Evolutionary conservation across 1,140 invertebrate species (phyloP).

Genomic region (Tetramorium simillimum): DNA sequence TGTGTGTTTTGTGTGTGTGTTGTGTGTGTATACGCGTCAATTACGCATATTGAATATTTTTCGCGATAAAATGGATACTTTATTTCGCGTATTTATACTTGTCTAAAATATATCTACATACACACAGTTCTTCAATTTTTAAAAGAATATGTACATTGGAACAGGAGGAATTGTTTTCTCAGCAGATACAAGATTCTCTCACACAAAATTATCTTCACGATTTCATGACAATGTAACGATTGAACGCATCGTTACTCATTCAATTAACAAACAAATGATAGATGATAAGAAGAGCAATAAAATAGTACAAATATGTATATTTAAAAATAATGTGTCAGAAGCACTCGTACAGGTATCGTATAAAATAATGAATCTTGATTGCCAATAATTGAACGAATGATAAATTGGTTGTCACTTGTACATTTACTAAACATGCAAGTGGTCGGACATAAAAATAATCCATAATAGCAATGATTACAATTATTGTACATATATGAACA

Average conservation of each 20-base stretch:
- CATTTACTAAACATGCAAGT: neutral
- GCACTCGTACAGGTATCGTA: neutral
- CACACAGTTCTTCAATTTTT: neutral
- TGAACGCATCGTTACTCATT: neutral
- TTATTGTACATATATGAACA: neutral
- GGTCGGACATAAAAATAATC: neutral
- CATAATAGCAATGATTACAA: slow-evolving; percentile 4
- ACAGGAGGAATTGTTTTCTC: neutral
- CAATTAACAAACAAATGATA: neutral
- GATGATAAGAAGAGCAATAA: neutral
- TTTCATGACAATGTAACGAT: slow-evolving; percentile 1
- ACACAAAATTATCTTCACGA: neutral
- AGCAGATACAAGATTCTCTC: slow-evolving; percentile 29
- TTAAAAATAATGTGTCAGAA: slow-evolving; percentile 9
- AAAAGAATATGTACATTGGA: slow-evolving; percentile 37
- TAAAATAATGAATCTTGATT: neutral
- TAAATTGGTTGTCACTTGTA: neutral
- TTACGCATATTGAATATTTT: slow-evolving; percentile 21
- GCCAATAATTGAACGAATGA: neutral
- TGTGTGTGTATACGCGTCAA: neutral
- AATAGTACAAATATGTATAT: neutral
- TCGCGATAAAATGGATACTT: slow-evolving; percentile 14
- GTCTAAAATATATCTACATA: slow-evolving; percentile 32
- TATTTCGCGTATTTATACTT: slow-evolving; percentile 11
- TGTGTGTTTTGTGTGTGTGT: neutral